Percentiles rank a stretch among this genome's conserved stretches.
These are phyloP conservation scores for Clitarchus hookeri DNA, from an alignment of 2,888 invertebrate genomes.

Conservation along the genomic window DNA sequence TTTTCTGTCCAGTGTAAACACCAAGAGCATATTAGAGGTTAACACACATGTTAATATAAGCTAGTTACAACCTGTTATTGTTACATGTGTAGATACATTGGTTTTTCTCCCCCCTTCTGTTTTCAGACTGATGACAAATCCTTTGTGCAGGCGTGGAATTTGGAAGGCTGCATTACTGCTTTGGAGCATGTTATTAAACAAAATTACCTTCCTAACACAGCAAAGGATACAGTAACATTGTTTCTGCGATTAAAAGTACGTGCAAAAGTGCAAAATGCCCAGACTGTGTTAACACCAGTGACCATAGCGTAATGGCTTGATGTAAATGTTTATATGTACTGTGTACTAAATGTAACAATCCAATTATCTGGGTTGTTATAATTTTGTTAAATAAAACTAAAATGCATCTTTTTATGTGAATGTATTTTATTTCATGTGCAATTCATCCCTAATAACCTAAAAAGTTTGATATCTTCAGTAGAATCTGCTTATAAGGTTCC, in stretches of 20 bases:
- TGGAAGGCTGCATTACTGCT: constrained; percentile 64
- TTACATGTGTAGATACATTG: neutral
- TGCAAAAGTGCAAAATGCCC: neutral
- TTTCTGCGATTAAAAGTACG: constrained; percentile 52
- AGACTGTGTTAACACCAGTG: neutral
- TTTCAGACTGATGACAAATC: constrained; percentile 71
- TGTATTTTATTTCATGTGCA: neutral
- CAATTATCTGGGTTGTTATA: neutral
- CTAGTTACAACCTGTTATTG: no score
- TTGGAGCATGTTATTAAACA: constrained; percentile 60
- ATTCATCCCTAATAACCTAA: no score
- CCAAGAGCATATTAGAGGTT: no score
- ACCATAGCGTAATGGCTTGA: neutral
- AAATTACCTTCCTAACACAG: constrained; percentile 59
- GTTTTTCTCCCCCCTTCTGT: constrained; percentile 12
- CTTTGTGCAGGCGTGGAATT: constrained; percentile 64
- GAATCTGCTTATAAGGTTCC: no score
- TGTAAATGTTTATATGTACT: neutral
- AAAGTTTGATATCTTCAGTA: no score
- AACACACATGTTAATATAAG: no score
- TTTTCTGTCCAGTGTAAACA: no score
- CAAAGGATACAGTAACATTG: constrained; percentile 58
- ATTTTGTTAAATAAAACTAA: neutral
- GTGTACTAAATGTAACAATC: neutral
- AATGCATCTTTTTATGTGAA: neutral